Percentiles rank a stretch among this genome's conserved stretches.
phyloP scores from a whole-genome alignment of 1,140 invertebrate species.

The Heliconius nattereri region DNA sequence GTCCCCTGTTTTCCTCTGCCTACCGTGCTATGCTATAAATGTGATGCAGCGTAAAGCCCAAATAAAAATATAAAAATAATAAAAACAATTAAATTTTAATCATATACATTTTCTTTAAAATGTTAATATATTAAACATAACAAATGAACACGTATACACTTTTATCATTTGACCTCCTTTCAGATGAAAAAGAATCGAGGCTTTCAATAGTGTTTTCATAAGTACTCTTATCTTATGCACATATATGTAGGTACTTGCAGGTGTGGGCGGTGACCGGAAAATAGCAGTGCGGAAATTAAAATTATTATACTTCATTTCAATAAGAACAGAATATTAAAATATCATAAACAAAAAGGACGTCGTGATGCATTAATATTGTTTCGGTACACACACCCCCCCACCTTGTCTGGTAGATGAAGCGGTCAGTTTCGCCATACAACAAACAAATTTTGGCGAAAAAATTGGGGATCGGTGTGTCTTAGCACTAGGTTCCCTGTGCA shows the following conservation, averaged over 20 bases:
- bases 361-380: neutral
- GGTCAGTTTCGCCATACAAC: no score
- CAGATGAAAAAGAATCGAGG: neutral
- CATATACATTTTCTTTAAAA: neutral
- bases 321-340: neutral
- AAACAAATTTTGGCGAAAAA: no score
- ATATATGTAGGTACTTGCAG: neutral
- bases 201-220: constrained; percentile 1
- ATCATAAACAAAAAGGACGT: neutral
- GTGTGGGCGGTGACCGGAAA: constrained; percentile 9
- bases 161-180: neutral
- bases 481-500: no score
- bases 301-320: neutral
- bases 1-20: no score
- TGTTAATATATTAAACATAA: neutral
- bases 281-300: neutral
- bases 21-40: neutral
- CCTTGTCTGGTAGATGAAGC: no score
- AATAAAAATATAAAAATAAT: no score
- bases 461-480: no score
- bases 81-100: neutral
- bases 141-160: neutral
- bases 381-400: no score
- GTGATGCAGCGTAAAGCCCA: no score
- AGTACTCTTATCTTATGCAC: neutral